These are phyloP conservation scores for Drosophila bocqueti DNA, from an alignment of 1,140 invertebrate genomes.

Conservation along the genomic window DNA sequence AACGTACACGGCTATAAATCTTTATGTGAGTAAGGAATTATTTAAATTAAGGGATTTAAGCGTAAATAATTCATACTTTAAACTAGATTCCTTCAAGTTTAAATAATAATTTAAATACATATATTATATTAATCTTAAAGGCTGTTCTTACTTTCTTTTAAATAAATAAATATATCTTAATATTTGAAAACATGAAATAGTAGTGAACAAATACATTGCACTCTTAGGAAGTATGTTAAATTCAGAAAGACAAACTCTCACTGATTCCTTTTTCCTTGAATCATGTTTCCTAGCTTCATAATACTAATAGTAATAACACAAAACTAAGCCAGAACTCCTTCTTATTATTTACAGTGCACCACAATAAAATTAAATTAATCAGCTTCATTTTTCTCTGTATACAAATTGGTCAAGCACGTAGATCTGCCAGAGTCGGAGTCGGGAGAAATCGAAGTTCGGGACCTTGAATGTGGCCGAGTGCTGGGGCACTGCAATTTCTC, in stretches of 20 bases:
- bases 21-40: neutral
- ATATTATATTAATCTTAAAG: no score
- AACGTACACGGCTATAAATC: constrained; percentile 9
- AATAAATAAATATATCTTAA: no score
- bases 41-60: neutral
- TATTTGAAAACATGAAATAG: no score
- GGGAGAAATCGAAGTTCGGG: constrained; percentile 75
- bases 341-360: neutral
- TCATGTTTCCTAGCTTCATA: no score
- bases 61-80: no score
- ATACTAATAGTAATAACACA: no score
- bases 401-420: constrained; percentile 74
- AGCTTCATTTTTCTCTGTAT: constrained; percentile 13
- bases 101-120: neutral
- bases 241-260: no score
- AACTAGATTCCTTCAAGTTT: neutral
- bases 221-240: no score
- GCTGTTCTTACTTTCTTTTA: no score
- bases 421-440: constrained; percentile 51
- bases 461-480: constrained; percentile 65
- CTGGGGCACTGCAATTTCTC: constrained; percentile 60
- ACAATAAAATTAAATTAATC: constrained; percentile 1
- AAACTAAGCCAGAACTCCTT: no score
- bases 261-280: neutral
- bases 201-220: no score